phyloP scores from a whole-genome alignment of 1,140 invertebrate genomes.

The Fopius arisanus region DNA sequence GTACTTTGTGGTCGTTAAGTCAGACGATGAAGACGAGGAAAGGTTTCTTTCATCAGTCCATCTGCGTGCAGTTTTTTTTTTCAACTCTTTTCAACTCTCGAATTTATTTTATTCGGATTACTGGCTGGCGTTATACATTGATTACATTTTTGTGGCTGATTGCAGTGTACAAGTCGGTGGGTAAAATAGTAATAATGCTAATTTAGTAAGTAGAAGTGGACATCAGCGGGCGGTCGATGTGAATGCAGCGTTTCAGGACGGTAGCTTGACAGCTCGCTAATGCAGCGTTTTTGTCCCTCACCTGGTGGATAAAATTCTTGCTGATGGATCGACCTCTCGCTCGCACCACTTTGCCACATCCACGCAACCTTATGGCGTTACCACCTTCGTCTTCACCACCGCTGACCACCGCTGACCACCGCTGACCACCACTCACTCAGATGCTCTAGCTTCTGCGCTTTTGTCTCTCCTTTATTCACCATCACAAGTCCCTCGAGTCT shows the following conservation, averaged over 20 bases:
- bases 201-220: conserved; percentile 60
- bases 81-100: neutral
- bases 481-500: neutral
- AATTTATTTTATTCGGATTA: conserved; percentile 2
- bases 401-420: neutral
- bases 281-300: conserved; percentile 56
- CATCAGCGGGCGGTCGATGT: conserved; percentile 56
- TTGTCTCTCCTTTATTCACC: conserved; percentile 35
- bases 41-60: neutral
- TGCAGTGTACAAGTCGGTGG: conserved; percentile 32
- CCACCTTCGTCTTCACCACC: conserved; percentile 13
- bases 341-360: neutral
- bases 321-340: neutral
- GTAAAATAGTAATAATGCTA: conserved; percentile 57
- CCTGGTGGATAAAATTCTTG: neutral
- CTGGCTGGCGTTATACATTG: conserved; percentile 42
- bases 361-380: conserved; percentile 19
- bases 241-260: conserved; percentile 42
- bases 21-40: neutral
- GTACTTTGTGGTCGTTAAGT: conserved; percentile 8
- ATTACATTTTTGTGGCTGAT: conserved; percentile 52
- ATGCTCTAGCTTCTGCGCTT: conserved; percentile 35
- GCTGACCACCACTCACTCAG: conserved; percentile 19
- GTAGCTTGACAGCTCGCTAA: conserved; percentile 56
- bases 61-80: neutral